A percentile compares a stretch with the other conserved stretches of the same genome.
phyloP scores from a whole-genome alignment of 1,140 invertebrate species.

The Propsilocerus akamusi region DNA sequence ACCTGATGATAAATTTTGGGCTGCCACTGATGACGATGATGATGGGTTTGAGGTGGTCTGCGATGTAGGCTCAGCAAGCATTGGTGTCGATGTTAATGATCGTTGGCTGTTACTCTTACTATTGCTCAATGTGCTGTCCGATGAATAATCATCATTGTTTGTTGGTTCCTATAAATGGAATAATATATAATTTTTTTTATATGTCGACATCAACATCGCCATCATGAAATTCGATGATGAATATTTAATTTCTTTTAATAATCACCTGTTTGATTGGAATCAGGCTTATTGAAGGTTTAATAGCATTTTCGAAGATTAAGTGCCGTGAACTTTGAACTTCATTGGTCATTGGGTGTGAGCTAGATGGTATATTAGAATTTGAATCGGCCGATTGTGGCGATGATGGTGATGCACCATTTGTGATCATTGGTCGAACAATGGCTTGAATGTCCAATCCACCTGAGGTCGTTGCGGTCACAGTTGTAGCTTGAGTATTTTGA shows the following conservation, averaged over 20 bases:
- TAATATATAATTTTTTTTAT: background rate
- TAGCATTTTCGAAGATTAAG: slow-evolving; percentile 27
- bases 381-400: slow-evolving; percentile 61
- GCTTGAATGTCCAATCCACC: slow-evolving; percentile 10
- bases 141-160: slow-evolving; percentile 15
- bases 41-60: background rate
- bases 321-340: slow-evolving; percentile 10
- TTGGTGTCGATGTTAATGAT: slow-evolving; percentile 4
- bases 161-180: slow-evolving; percentile 20
- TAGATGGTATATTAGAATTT: slow-evolving; percentile 48
- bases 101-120: background rate
- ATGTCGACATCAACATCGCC: background rate
- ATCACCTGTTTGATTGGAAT: slow-evolving; percentile 66
- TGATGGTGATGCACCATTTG: slow-evolving; percentile 34
- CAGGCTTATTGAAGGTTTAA: slow-evolving; percentile 66
- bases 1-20: slow-evolving; percentile 6
- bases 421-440: slow-evolving; percentile 17
- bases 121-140: background rate
- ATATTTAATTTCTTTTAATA: background rate
- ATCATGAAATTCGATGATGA: background rate
- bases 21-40: slow-evolving; percentile 9
- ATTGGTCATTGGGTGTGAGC: slow-evolving; percentile 29
- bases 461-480: background rate
- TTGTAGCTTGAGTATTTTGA: slow-evolving; percentile 2
- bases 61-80: background rate